Percentiles rank a stretch among this genome's conserved stretches.
Evolutionary conservation across 2,888 invertebrate species (phyloP).

Genomic region (Lithophane socia): DNA sequence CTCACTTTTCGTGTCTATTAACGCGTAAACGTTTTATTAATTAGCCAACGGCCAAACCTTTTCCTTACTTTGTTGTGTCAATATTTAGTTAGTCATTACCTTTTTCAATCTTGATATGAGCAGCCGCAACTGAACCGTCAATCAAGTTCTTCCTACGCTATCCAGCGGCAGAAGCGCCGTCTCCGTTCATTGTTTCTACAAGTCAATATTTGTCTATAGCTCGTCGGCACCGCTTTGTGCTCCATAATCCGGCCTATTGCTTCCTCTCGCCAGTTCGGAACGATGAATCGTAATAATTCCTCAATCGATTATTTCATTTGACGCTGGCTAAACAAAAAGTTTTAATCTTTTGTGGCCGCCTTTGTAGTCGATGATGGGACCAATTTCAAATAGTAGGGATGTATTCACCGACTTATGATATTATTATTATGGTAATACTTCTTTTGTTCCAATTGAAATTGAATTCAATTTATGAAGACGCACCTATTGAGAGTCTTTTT

Average conservation of each 20-base stretch:
- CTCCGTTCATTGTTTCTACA: slow-evolving; percentile 85
- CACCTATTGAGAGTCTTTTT: slow-evolving; percentile 25
- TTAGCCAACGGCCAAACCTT: slow-evolving; percentile 64
- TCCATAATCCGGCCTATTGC: slow-evolving; percentile 84
- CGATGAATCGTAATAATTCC: slow-evolving; percentile 89
- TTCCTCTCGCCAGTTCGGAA: slow-evolving; percentile 82
- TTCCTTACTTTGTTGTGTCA: slow-evolving; percentile 61
- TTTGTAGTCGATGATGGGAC: slow-evolving; percentile 78
- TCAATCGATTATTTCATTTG: slow-evolving; percentile 87
- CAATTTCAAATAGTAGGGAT: slow-evolving; percentile 74
- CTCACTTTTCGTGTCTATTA: slow-evolving; percentile 84
- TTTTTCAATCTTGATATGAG: slow-evolving; percentile 39
- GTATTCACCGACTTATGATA: slow-evolving; percentile 53
- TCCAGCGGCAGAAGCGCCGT: slow-evolving; percentile 73
- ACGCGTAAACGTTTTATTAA: slow-evolving; percentile 80
- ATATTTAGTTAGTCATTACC: slow-evolving; percentile 57
- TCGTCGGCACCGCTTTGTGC: slow-evolving; percentile 86
- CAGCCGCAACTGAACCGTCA: slow-evolving; percentile 74
- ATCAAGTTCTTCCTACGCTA: slow-evolving; percentile 81
- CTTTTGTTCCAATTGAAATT: slow-evolving; percentile 75
- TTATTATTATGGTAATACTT: slow-evolving; percentile 76
- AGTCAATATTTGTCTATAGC: slow-evolving; percentile 90
- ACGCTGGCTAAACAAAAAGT: slow-evolving; percentile 81
- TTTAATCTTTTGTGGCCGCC: slow-evolving; percentile 81
- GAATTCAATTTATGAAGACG: slow-evolving; percentile 46